phyloP scores from a whole-genome alignment of 2,113 vertebrate genomes.

The Piprites chloris region DNA sequence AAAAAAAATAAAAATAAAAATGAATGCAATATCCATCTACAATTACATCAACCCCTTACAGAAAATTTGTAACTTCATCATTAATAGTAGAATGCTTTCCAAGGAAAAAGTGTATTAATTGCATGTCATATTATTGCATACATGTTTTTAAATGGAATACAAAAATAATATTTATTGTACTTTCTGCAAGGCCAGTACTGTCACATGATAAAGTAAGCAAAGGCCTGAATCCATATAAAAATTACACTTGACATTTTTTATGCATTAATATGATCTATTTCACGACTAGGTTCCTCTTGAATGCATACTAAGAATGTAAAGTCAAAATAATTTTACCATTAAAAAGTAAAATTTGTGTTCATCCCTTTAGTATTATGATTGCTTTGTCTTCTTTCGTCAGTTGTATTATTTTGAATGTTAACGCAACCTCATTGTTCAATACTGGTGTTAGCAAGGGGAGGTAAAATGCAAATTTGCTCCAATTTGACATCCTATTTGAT shows the following conservation, averaged over 20 bases:
- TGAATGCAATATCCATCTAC: background rate
- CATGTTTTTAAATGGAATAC: background rate
- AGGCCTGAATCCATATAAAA: background rate
- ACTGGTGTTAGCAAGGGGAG: rapidly evolving
- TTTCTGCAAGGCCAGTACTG: background rate
- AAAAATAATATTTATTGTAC: background rate
- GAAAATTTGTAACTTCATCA: background rate
- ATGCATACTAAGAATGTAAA: background rate
- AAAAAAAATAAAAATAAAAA: background rate
- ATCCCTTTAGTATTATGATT: background rate
- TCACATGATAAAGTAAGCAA: background rate
- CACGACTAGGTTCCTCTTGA: background rate
- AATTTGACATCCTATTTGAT: background rate
- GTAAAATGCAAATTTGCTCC: background rate
- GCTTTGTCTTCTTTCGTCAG: background rate
- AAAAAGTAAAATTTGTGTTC: background rate
- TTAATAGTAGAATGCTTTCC: background rate
- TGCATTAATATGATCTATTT: background rate
- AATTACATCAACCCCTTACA: background rate
- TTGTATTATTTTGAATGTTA: background rate
- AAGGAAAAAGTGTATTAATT: background rate
- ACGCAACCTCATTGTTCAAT: background rate
- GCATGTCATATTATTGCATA: background rate
- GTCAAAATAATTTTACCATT: background rate
- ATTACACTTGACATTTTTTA: background rate